Evolutionary conservation across 2,888 invertebrate genomes (phyloP).

Genomic region (Rotaria macrura): DNA sequence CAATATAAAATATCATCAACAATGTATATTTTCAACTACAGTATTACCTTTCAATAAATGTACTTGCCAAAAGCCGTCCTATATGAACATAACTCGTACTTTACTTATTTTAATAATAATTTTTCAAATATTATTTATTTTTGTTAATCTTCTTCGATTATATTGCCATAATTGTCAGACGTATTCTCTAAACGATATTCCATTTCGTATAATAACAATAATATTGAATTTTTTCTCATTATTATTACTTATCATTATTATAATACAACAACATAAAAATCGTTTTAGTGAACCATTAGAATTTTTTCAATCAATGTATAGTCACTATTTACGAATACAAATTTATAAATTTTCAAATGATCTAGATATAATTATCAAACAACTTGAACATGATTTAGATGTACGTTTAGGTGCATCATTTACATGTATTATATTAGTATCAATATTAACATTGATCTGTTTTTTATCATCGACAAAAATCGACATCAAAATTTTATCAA

Average conservation of each 20-base stretch:
- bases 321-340: background rate
- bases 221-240: background rate
- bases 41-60: background rate
- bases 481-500: background rate
- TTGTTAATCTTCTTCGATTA: background rate
- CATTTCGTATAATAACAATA: background rate
- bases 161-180: background rate
- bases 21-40: background rate
- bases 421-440: background rate
- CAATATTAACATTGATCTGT: background rate
- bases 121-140: background rate
- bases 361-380: background rate
- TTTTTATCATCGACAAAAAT: background rate
- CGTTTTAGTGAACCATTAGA: background rate
- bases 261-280: background rate
- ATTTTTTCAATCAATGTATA: background rate
- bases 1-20: background rate
- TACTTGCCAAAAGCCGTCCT: background rate
- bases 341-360: background rate
- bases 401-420: background rate
- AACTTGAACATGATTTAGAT: background rate
- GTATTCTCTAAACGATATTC: background rate
- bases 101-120: background rate
- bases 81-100: background rate
- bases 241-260: background rate